These are phyloP conservation scores for Volucella bombylans DNA, from an alignment of 2,888 invertebrate genomes.

Conservation along the genomic window DNA sequence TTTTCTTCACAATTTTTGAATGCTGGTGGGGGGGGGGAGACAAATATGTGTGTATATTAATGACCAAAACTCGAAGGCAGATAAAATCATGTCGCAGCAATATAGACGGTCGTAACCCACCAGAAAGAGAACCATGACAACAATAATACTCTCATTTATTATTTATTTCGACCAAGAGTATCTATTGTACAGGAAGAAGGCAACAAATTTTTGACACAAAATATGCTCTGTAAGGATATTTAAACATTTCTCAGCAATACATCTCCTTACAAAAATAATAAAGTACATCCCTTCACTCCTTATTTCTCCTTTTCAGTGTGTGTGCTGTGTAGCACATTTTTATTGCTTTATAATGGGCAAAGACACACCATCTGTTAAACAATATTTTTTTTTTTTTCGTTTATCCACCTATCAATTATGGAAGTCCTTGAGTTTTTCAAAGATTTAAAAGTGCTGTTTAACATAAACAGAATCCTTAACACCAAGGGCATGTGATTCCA, in stretches of 20 bases:
- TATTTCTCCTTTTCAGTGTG: conserved; percentile 2
- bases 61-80: conserved; percentile 55
- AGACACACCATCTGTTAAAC: conserved; percentile 26
- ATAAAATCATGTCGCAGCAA: conserved; percentile 70
- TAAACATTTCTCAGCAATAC: conserved; percentile 4
- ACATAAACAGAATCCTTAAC: conserved; percentile 48
- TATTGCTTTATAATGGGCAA: conserved; percentile 67
- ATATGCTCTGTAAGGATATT: conserved; percentile 12
- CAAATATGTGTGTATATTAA: conserved; percentile 58
- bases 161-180: conserved; percentile 13
- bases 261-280: conserved; percentile 3
- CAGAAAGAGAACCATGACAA: conserved; percentile 45
- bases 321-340: conserved; percentile 25
- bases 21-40: neutral
- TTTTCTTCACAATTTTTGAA: neutral
- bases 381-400: conserved; percentile 14
- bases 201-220: conserved; percentile 2
- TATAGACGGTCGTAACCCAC: conserved; percentile 64
- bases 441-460: neutral
- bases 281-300: conserved; percentile 31
- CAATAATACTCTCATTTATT: conserved; percentile 11
- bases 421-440: conserved; percentile 35
- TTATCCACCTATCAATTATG: conserved; percentile 60
- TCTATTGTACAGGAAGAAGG: conserved; percentile 2
- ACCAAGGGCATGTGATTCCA: conserved; percentile 36